Evolutionary conservation across 2,113 vertebrate genomes (phyloP).

Genomic region (Aptenodytes patagonicus): DNA sequence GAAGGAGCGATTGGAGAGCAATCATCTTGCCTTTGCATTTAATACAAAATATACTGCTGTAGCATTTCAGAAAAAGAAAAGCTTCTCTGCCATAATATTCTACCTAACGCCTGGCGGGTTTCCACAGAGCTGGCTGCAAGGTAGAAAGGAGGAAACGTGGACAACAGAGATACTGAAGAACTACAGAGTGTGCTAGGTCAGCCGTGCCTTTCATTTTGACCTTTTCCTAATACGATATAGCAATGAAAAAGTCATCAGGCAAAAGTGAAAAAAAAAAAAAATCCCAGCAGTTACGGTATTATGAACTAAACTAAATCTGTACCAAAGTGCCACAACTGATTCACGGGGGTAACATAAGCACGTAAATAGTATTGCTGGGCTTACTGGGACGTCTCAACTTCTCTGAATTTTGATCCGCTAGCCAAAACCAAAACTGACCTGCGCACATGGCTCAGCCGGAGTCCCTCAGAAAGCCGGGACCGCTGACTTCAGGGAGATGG

Average conservation of each 20-base stretch:
- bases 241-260: neutral
- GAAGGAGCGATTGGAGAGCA: neutral
- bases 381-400: neutral
- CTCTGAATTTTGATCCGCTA: neutral
- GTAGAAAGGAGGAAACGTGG: neutral
- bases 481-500: neutral
- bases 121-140: neutral
- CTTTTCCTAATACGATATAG: neutral
- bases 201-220: neutral
- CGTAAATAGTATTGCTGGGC: fast-evolving
- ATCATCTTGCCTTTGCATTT: neutral
- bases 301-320: neutral
- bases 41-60: neutral
- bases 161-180: neutral
- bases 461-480: neutral
- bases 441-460: neutral
- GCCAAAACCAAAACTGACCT: neutral
- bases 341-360: fast-evolving
- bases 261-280: neutral
- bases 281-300: fast-evolving
- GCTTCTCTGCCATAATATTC: neutral
- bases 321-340: fast-evolving
- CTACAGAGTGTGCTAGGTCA: fast-evolving
- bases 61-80: neutral
- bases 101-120: neutral